Conservation (phyloP, 92 coral and sea anemone species). For the Zoanthus sociatus region DNA sequence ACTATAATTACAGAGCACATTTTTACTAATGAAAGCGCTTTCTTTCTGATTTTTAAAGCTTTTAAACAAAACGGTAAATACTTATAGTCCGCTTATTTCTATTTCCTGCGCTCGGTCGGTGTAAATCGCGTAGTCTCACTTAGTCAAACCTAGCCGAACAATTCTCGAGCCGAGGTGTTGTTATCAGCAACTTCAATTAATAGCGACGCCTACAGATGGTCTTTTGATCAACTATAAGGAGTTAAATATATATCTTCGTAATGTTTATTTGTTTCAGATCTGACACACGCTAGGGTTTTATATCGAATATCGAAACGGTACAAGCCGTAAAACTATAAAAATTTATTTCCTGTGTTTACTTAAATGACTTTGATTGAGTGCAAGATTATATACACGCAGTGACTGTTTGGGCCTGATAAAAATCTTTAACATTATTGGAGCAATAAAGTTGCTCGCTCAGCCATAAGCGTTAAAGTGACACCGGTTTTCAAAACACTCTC, state of each 20-base stretch:
- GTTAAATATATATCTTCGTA: background rate
- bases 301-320: background rate
- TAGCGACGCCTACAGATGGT: slow-evolving; percentile 21
- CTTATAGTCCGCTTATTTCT: background rate
- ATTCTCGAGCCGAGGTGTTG: background rate
- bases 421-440: slow-evolving; percentile 28
- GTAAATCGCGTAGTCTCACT: slow-evolving; percentile 13
- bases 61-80: background rate
- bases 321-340: background rate
- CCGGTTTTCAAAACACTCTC: background rate
- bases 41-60: background rate
- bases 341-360: slow-evolving; percentile 14
- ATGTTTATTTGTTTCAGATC: background rate
- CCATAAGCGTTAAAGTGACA: slow-evolving; percentile 11
- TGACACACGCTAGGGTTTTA: background rate
- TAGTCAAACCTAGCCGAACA: background rate
- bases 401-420: slow-evolving; percentile 16
- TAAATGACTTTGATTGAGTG: slow-evolving; percentile 7
- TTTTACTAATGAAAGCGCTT: no score
- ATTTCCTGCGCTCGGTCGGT: slow-evolving; percentile 19
- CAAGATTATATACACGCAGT: slow-evolving; percentile 14
- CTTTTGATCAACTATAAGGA: slow-evolving; percentile 31
- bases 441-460: background rate
- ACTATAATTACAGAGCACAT: no score
- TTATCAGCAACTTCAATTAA: slow-evolving; percentile 36